Percentiles rank a stretch among this genome's conserved stretches.
Evolutionary conservation across 2,797 vertebrate genomes (phyloP).

Genomic region (Micromesistius poutassou): DNA sequence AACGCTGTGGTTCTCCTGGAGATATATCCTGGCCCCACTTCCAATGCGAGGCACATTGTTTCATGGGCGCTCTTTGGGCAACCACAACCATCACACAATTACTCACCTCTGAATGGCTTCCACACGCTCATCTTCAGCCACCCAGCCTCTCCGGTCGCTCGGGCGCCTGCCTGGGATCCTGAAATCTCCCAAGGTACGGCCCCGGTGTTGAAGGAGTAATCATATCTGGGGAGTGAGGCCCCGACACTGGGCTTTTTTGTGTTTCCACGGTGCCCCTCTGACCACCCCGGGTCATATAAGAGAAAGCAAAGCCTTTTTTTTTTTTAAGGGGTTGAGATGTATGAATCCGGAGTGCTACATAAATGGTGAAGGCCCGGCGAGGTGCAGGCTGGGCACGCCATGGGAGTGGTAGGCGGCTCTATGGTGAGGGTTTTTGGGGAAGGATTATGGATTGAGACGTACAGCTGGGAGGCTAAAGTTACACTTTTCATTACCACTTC

Average conservation of each 20-base stretch:
- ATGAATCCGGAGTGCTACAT: conserved; percentile 68
- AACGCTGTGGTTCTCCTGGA: background rate
- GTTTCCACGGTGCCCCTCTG: conserved; percentile 58
- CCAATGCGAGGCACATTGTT: conserved; percentile 12
- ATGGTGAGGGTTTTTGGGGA: conserved; percentile 74
- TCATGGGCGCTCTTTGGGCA: conserved; percentile 20
- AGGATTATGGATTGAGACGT: conserved; percentile 82
- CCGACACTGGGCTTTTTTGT: conserved; percentile 44
- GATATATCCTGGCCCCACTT: conserved; percentile 6
- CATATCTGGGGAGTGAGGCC: conserved; percentile 46
- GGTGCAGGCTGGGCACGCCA: conserved; percentile 70
- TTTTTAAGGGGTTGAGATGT: conserved; percentile 69
- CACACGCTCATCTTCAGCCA: conserved; percentile 44
- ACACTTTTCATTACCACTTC: conserved; percentile 80
- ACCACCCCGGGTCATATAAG: conserved; percentile 65
- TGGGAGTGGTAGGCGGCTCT: conserved; percentile 78
- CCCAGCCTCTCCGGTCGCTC: conserved; percentile 31
- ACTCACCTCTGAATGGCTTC: conserved; percentile 71
- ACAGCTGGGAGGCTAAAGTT: conserved; percentile 82
- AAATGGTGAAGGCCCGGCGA: conserved; percentile 71
- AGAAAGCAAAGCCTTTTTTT: conserved; percentile 58
- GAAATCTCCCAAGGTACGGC: conserved; percentile 37
- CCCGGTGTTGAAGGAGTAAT: conserved; percentile 33
- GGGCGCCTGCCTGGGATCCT: conserved; percentile 29
- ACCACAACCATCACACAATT: conserved; percentile 27